These are phyloP conservation scores for Calyptomena viridis DNA, from an alignment of 2,113 vertebrate genomes.

Conservation along the genomic window DNA sequence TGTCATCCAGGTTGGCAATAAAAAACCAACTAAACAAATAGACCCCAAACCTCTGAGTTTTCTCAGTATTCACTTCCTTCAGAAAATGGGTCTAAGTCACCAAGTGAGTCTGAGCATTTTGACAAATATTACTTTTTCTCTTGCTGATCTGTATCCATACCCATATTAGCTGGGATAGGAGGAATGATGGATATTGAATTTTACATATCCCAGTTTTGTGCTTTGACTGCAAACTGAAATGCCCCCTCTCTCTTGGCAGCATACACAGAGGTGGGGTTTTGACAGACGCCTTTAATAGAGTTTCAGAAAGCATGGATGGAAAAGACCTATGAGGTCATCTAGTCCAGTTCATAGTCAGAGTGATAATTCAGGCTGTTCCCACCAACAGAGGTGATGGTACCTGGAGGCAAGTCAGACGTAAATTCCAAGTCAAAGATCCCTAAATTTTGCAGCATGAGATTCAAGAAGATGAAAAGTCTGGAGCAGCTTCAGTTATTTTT, in stretches of 20 bases:
- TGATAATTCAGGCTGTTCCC: slow-evolving; percentile 8
- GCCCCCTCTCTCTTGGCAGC: neutral
- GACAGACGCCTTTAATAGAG: neutral
- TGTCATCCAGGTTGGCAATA: neutral
- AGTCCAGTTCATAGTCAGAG: neutral
- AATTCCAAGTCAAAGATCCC: slow-evolving; percentile 1
- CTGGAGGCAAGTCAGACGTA: neutral
- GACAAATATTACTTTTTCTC: neutral
- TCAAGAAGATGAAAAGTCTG: neutral
- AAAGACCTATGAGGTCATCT: slow-evolving; percentile 46
- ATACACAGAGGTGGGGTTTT: neutral
- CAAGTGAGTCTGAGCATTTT: neutral
- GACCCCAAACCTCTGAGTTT: too few species aligned
- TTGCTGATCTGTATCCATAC: neutral
- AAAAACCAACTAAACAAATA: too few species aligned
- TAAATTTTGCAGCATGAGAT: neutral
- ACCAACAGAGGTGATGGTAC: slow-evolving; percentile 14
- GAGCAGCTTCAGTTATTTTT: neutral
- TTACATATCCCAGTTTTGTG: neutral
- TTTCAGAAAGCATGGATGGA: neutral
- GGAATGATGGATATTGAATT: neutral
- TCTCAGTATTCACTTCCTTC: neutral
- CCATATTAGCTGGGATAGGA: neutral
- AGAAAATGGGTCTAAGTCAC: neutral
- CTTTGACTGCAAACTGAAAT: neutral